Evolutionary conservation across 2,888 invertebrate genomes (phyloP).

Genomic region (Phorcus lineatus): DNA sequence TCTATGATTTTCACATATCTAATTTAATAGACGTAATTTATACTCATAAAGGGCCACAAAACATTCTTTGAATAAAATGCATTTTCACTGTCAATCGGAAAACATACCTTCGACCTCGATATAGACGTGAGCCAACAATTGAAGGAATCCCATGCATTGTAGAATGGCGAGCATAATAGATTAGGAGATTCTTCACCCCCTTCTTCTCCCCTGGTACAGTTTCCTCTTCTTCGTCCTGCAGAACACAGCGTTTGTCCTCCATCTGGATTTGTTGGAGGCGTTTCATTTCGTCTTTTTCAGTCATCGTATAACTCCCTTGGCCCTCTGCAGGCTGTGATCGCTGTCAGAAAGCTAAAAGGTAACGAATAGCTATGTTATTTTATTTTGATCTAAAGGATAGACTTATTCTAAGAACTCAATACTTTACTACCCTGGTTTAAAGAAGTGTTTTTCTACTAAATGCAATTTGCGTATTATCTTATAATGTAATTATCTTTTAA

Average conservation of each 20-base stretch:
- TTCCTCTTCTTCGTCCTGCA: neutral
- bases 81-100: no score
- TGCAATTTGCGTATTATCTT: no score
- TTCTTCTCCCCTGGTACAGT: neutral
- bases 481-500: no score
- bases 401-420: no score
- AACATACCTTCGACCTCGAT: slow-evolving; percentile 43
- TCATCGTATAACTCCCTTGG: neutral
- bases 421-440: no score
- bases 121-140: slow-evolving; percentile 44
- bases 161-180: slow-evolving; percentile 47
- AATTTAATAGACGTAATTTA: no score
- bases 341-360: neutral
- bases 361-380: no score
- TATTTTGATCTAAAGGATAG: no score
- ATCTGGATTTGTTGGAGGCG: neutral
- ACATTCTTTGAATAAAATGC: neutral
- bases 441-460: no score
- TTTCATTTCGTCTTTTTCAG: neutral
- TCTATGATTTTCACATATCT: no score
- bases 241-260: neutral
- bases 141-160: slow-evolving; percentile 49
- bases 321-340: neutral
- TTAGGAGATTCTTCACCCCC: slow-evolving; percentile 36
- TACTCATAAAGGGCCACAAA: no score